These are phyloP conservation scores for Papilio xuthus DNA, from an alignment of 1,140 invertebrate species.

Conservation along the genomic window DNA sequence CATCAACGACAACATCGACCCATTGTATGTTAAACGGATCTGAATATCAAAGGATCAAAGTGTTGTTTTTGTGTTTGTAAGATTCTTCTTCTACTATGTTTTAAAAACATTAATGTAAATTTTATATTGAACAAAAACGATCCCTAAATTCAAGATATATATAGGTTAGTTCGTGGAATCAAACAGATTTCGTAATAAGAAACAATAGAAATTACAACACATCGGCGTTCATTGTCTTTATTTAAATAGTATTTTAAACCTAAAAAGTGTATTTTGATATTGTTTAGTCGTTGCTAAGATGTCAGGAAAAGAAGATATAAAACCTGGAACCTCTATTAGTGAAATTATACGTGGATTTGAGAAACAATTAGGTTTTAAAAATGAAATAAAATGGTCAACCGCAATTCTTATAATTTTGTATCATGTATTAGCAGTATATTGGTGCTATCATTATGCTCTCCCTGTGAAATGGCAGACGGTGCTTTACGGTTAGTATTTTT, in stretches of 20 bases:
- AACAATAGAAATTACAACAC: slow-evolving; percentile 25
- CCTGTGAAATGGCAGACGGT: slow-evolving; percentile 73
- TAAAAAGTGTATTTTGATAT: slow-evolving; percentile 20
- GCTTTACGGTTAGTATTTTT: slow-evolving; percentile 62
- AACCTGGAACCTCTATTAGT: slow-evolving; percentile 47
- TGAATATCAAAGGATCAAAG: background rate
- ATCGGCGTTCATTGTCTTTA: background rate
- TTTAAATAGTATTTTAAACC: slow-evolving; percentile 5
- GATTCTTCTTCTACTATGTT: no score
- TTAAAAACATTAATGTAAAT: no score
- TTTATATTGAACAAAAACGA: background rate
- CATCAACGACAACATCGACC: background rate
- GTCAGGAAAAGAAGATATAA: slow-evolving; percentile 49
- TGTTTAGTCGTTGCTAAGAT: slow-evolving; percentile 24
- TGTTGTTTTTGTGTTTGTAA: no score
- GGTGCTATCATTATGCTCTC: slow-evolving; percentile 69
- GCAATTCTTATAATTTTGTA: slow-evolving; percentile 62
- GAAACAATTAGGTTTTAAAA: slow-evolving; percentile 68
- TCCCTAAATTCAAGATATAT: background rate
- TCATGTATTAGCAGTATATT: slow-evolving; percentile 65
- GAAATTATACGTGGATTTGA: slow-evolving; percentile 63
- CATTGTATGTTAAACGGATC: background rate
- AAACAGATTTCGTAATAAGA: background rate
- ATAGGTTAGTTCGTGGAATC: slow-evolving; percentile 11
- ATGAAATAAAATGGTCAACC: slow-evolving; percentile 69